These are phyloP conservation scores for Sinocyclocheilus maitianheensis DNA, from an alignment of 2,113 vertebrate species.

Conservation along the genomic window DNA sequence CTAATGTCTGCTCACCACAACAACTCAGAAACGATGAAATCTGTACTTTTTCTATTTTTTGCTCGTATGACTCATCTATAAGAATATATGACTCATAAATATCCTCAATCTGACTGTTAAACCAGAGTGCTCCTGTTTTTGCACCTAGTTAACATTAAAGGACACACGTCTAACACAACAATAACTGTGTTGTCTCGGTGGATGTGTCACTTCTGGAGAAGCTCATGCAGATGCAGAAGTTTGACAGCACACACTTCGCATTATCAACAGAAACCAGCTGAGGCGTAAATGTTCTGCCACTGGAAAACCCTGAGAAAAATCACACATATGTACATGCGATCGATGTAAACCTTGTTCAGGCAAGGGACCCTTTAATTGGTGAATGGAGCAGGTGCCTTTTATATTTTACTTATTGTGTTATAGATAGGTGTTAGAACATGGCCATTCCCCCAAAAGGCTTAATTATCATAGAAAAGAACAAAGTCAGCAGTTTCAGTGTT, in stretches of 20 bases:
- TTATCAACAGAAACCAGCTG: background rate
- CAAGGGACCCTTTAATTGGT: too few species aligned
- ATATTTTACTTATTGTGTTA: background rate
- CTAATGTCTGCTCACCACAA: background rate
- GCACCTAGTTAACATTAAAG: background rate
- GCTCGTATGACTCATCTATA: slow-evolving; percentile 18
- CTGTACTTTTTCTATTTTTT: slow-evolving; percentile 25
- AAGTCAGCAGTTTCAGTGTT: background rate
- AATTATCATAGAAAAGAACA: background rate
- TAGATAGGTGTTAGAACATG: too few species aligned
- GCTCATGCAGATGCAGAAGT: background rate
- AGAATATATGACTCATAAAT: slow-evolving; percentile 5
- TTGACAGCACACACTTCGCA: background rate
- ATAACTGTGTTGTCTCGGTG: background rate
- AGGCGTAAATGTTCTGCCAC: background rate
- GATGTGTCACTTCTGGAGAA: background rate
- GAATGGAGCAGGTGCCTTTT: background rate
- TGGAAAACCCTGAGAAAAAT: too few species aligned
- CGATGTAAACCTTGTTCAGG: too few species aligned
- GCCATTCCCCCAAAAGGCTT: background rate
- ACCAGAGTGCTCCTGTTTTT: background rate
- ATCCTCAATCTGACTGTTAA: slow-evolving; percentile 26
- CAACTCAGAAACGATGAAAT: too few species aligned
- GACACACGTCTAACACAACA: background rate
- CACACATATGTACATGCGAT: background rate